Conservation (phyloP, 2,797 vertebrate genomes). For the Lepus oiostolus region DNA sequence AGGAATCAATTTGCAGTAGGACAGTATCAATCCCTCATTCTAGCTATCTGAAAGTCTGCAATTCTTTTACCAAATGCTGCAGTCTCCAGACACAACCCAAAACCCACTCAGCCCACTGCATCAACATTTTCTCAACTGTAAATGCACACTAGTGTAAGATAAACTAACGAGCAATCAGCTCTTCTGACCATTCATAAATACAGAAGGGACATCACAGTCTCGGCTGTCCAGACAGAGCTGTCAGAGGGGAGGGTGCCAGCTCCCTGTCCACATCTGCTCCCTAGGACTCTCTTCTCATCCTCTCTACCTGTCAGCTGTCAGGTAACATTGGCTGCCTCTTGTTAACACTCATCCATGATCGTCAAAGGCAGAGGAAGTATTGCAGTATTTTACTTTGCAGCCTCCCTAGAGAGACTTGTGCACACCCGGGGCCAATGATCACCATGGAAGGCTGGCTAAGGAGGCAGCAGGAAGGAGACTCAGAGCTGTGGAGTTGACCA, state of each 20-base stretch:
- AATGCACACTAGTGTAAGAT: background rate
- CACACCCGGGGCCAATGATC: rapidly evolving
- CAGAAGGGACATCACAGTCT: background rate
- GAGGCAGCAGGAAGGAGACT: background rate
- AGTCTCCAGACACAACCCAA: background rate
- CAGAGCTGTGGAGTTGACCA: no score
- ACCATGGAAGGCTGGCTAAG: background rate
- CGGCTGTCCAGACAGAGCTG: background rate
- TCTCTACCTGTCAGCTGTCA: background rate
- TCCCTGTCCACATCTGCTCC: background rate
- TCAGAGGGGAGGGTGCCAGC: background rate
- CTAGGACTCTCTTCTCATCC: background rate
- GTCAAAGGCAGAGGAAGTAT: background rate
- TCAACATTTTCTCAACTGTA: background rate
- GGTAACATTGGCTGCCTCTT: background rate
- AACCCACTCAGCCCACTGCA: background rate
- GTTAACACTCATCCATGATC: background rate
- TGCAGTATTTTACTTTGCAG: background rate
- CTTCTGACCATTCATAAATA: background rate
- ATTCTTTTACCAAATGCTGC: background rate
- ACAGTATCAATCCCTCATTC: background rate
- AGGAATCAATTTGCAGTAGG: background rate
- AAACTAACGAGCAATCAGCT: background rate
- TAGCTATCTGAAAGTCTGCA: background rate
- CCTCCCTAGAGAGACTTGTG: background rate